phyloP scores from a whole-genome alignment of 92 coral and sea anemone genomes.

The Anthopleura xanthogrammica region DNA sequence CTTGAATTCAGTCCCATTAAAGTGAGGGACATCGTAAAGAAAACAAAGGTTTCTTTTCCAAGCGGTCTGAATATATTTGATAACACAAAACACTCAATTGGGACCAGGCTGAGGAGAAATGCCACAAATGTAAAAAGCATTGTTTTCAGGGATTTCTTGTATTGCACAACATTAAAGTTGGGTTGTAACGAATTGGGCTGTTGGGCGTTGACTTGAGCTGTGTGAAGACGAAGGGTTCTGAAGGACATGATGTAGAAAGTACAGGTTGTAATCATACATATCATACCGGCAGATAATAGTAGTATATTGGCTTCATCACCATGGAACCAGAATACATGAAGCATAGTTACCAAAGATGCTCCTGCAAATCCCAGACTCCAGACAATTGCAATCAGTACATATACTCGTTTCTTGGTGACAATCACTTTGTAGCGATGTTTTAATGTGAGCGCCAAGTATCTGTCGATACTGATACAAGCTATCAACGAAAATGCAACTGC shows the following conservation, averaged over 20 bases:
- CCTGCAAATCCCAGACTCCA: neutral
- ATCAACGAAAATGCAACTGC: slow-evolving; percentile 11
- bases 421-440: neutral
- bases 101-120: neutral
- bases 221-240: slow-evolving; percentile 1
- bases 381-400: neutral
- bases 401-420: slow-evolving; percentile 6
- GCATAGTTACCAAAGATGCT: neutral
- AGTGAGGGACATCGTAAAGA: neutral
- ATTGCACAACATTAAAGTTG: slow-evolving; percentile 17
- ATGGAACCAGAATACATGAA: neutral
- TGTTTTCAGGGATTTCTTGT: neutral
- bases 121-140: neutral
- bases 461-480: slow-evolving; percentile 9
- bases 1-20: slow-evolving; percentile 13
- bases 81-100: neutral
- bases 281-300: neutral
- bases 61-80: too few relatives aligned
- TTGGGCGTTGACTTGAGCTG: slow-evolving; percentile 15
- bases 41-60: too few relatives aligned
- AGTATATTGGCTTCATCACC: neutral
- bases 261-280: neutral
- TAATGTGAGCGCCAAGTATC: slow-evolving; percentile 13
- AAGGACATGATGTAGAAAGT: slow-evolving; percentile 5
- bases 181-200: slow-evolving; percentile 14